phyloP scores from a whole-genome alignment of 2,888 invertebrate genomes.

The Papilio elwesi region DNA sequence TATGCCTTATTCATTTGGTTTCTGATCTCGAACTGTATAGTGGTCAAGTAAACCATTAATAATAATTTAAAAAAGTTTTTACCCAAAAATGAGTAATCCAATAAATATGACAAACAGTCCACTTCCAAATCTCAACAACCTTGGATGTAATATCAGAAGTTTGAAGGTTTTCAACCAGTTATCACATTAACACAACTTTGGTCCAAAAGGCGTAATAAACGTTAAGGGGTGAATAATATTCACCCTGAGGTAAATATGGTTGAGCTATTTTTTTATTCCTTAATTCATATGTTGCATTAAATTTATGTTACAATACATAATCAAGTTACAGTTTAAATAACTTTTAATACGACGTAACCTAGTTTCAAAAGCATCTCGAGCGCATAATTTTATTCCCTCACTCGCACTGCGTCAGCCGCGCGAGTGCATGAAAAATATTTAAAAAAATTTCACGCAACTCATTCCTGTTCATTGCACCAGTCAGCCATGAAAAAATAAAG shows the following conservation, averaged over 20 bases:
- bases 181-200: too few species aligned
- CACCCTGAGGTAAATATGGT: neutral
- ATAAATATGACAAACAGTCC: too few species aligned
- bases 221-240: too few species aligned
- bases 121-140: too few species aligned
- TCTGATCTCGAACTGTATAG: too few species aligned
- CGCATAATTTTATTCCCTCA: constrained; percentile 30
- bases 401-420: constrained; percentile 18
- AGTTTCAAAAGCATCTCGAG: constrained; percentile 32
- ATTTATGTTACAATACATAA: constrained; percentile 8
- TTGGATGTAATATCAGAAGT: too few species aligned
- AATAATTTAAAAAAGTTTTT: too few species aligned
- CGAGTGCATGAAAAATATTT: constrained; percentile 25
- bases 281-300: neutral
- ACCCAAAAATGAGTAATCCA: too few species aligned
- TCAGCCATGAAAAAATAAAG: constrained; percentile 35
- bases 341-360: constrained; percentile 19
- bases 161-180: too few species aligned
- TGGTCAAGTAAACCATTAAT: too few species aligned
- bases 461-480: constrained; percentile 37
- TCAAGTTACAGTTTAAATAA: constrained; percentile 26
- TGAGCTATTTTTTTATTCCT: neutral
- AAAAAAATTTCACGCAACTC: constrained; percentile 42
- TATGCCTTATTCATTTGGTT: too few species aligned
- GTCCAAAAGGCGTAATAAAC: too few species aligned